A percentile compares a stretch with the other conserved stretches of the same genome.
phyloP scores from a whole-genome alignment of 2,888 invertebrate genomes.

The Elmis aenea region DNA sequence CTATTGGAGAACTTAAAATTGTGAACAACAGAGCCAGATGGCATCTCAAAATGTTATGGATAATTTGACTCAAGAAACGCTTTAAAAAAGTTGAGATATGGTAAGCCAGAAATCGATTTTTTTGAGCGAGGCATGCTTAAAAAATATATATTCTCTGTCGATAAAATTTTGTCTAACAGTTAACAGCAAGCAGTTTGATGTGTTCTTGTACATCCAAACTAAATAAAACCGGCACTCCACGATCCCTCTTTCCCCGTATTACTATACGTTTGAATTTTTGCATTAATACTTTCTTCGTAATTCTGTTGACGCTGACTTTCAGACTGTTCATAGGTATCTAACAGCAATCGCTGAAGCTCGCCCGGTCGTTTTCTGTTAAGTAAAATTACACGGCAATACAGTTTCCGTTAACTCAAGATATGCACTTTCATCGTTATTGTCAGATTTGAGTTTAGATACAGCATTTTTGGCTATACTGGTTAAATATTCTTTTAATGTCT shows the following conservation, averaged over 20 bases:
- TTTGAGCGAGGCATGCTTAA: too few relatives aligned
- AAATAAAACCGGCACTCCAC: constrained; percentile 16
- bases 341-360: constrained; percentile 16
- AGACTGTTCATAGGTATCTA: constrained; percentile 5
- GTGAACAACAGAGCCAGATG: too few relatives aligned
- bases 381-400: constrained; percentile 16
- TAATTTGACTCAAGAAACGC: too few relatives aligned
- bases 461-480: constrained; percentile 4
- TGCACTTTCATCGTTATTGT: constrained; percentile 6
- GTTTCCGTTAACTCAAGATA: constrained; percentile 16
- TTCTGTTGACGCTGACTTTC: neutral
- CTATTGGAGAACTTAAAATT: too few relatives aligned
- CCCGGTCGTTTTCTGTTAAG: constrained; percentile 19
- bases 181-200: constrained; percentile 7
- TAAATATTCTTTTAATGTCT: constrained; percentile 16
- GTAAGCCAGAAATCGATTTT: too few relatives aligned
- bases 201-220: constrained; percentile 13
- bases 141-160: constrained; percentile 8
- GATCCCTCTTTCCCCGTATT: constrained; percentile 10
- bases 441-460: constrained; percentile 1
- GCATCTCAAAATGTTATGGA: too few relatives aligned
- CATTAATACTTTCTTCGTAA: constrained; percentile 12
- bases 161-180: neutral
- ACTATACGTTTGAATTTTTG: constrained; percentile 11
- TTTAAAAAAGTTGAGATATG: too few relatives aligned